Evolutionary conservation across 2,797 vertebrate genomes (phyloP), one percentile per base, ranked within the genome.

Genomic region (Halcyon smyrnensis): DNA sequence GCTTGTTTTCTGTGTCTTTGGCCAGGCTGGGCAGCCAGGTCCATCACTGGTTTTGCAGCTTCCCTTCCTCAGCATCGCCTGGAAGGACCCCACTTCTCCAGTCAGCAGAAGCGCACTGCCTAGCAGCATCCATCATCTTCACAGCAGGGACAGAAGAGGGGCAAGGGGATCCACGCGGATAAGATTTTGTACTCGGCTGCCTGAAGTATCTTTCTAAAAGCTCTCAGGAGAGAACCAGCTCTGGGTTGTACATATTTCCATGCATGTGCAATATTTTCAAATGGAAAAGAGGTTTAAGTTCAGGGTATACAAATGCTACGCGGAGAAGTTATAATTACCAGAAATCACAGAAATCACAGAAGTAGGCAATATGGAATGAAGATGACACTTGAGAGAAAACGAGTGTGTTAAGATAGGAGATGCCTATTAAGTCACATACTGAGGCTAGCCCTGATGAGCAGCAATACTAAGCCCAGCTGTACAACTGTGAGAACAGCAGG

Each of bases 111-210:
- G 32, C 53, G 79, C 36, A 8, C 11, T 1, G 4, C 23, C 73
- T 70, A 46, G 81, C 51, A 82, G 41, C 46, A 51, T 2, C 41
- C 0, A 0, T 4, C 15, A 0, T 6, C 54, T 71, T 15, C 50
- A 51, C 27, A 90, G 53, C 65, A 79, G 15, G 27, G 71, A 62
- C 59, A 78, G 34, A 19, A 60, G 15, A 67, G 9, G 15, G 34
- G 13, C 63, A 57, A 24, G 6, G 28, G 24, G 30, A 70, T n/a
- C 21, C 8, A 15, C 17, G 2, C 0, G 1, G 46, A 0, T 12
- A 41, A 84, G 28, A 80, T 46, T 67, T 60, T 2, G 1, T 15
- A 21, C 54, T 71, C 28, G 41, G 39, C 27, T 48, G 21, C 63
- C 43, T 51, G 25, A 87, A 68, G 8, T 24, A 64, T 27, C 45